Evolutionary conservation across 2,888 invertebrate genomes (phyloP), one percentile per base, ranked within the genome.

Genomic region (Blastobasis adustella): DNA sequence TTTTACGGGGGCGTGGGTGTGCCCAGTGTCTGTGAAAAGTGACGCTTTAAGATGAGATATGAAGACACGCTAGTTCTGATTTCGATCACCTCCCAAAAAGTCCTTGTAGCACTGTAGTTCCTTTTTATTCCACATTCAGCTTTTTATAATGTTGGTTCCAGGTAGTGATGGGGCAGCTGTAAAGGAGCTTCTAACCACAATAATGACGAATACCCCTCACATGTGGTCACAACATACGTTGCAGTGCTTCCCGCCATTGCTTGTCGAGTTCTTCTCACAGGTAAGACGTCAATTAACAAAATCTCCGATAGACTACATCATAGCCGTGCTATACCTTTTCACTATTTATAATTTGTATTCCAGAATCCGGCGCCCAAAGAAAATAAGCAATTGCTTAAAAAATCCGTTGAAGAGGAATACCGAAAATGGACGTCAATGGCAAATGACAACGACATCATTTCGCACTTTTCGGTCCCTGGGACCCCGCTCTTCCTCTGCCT

Each of bases 391-490:
- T 92, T 95, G 58, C 85, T 98, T 1, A 97, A 96, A 80, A 96
- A 96, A 82, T 95, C 96, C 0, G 97, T 98, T 0, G 97, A 98
- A 67, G 97, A 98, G 69, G 98, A 98, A 71, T 98, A 98, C 71
- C 91, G 97, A 58, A 98, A 98, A 75, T 98, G 98, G 98, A 95
- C 94, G 45, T 96, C 96, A 0, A 98, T 98, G 98, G 96, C 94
- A 45, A 98, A 97, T 78, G 98, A 98, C 74, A 97, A 96, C 74
- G 98, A 98, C 73, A 96, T 98, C 44, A 96, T 98, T 66, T 94
- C 96, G 1, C 98, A 98, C 78, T 98, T 98, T 76, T 96, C 97
- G 1, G 95, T 96, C 10, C 95, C 96, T n/a, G 96, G 96, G 44
- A 96, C 97, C 4, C 96, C 97, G 41, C 82, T 98, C 23, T 98